Conservation (phyloP, 2,888 invertebrate species). For the Plemyria rubiginata region DNA sequence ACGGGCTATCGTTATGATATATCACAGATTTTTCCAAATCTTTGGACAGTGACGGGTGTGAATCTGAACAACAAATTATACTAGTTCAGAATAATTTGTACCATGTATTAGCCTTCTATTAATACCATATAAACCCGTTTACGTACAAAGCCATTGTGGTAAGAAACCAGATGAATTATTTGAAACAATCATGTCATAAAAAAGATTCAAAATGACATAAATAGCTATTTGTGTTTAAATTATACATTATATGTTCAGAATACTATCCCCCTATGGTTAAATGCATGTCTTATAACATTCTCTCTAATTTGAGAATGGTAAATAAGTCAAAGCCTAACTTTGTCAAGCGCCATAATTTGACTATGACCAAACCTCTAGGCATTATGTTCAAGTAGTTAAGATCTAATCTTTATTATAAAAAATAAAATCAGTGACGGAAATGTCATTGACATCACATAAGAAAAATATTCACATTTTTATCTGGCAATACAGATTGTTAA, state of each 20-base stretch:
- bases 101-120: conserved; percentile 65
- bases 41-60: conserved; percentile 83
- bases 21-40: conserved; percentile 85
- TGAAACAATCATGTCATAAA: conserved; percentile 71
- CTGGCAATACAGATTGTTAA: conserved; percentile 84
- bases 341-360: conserved; percentile 60
- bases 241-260: conserved; percentile 71
- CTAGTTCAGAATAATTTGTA: conserved; percentile 71
- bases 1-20: conserved; percentile 81
- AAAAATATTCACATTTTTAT: conserved; percentile 85
- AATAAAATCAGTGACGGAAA: conserved; percentile 82
- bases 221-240: conserved; percentile 71
- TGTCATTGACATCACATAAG: conserved; percentile 82
- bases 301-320: conserved; percentile 68
- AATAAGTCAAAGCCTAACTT: conserved; percentile 64
- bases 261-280: conserved; percentile 74
- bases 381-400: conserved; percentile 66
- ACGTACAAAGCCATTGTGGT: conserved; percentile 79
- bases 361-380: conserved; percentile 74
- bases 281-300: conserved; percentile 80
- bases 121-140: conserved; percentile 74
- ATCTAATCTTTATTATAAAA: conserved; percentile 80
- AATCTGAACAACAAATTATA: conserved; percentile 59
- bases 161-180: conserved; percentile 69
- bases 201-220: conserved; percentile 76